These are phyloP conservation scores for Jordanella pulchra DNA, from an alignment of 2,797 vertebrate genomes.

Conservation along the genomic window DNA sequence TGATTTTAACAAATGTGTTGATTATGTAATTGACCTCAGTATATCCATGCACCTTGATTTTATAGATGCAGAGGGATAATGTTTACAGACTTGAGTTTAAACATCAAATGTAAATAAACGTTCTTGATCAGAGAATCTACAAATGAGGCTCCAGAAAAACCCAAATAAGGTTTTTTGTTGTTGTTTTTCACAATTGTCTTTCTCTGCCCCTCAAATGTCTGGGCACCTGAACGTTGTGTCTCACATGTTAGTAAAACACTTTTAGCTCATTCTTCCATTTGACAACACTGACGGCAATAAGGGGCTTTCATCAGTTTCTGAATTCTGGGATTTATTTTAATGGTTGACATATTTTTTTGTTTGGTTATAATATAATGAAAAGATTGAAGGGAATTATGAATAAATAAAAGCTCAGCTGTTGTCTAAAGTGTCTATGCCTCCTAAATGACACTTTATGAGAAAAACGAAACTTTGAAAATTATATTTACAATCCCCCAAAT, in stretches of 20 bases:
- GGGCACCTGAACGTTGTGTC: neutral
- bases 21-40: slow-evolving; percentile 5
- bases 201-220: neutral
- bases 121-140: no score
- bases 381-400: slow-evolving; percentile 41
- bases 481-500: no score
- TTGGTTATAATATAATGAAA: neutral
- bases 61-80: neutral
- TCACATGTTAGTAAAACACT: neutral
- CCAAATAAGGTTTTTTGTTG: no score
- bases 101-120: neutral
- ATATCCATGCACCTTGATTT: neutral
- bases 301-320: neutral
- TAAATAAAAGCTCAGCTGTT: slow-evolving; percentile 25
- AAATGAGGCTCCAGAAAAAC: neutral
- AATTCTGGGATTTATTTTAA: neutral
- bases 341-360: neutral
- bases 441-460: no score
- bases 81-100: neutral
- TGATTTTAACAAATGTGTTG: slow-evolving; percentile 11
- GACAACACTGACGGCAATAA: neutral
- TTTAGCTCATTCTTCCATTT: neutral
- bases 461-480: no score
- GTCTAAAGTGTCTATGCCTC: neutral
- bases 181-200: no score